Conservation (phyloP, 2,113 vertebrate genomes). For the Dinomys branickii region DNA sequence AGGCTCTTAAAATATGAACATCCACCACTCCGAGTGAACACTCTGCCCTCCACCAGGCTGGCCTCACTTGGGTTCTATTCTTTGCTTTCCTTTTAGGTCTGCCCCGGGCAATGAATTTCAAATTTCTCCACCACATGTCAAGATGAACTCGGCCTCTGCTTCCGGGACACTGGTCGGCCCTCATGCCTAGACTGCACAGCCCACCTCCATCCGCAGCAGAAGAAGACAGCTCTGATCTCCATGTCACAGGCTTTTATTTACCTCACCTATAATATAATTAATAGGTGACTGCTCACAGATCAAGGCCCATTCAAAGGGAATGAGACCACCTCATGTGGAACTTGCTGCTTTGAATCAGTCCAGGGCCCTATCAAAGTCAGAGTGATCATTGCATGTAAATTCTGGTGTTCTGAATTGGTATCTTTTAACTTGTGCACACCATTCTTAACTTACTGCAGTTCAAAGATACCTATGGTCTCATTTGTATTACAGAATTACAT, state of each 20-base stretch:
- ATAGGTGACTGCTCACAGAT: constrained; percentile 88
- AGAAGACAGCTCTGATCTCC: constrained; percentile 88
- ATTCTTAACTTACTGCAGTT: constrained; percentile 85
- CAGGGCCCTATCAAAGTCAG: constrained; percentile 88
- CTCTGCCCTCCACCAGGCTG: accelerated
- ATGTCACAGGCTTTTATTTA: constrained; percentile 88
- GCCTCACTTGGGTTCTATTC: accelerated
- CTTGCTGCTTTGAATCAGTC: constrained; percentile 87
- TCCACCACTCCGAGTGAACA: no score
- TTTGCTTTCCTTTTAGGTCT: constrained; percentile 43
- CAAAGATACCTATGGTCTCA: constrained; percentile 85
- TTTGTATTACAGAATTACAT: constrained; percentile 86
- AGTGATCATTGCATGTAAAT: constrained; percentile 90
- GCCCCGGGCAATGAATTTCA: constrained; percentile 72
- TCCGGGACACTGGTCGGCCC: constrained; percentile 77
- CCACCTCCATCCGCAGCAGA: constrained; percentile 85
- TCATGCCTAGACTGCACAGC: constrained; percentile 83
- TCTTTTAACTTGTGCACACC: constrained; percentile 87
- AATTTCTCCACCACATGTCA: constrained; percentile 83
- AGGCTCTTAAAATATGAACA: neutral
- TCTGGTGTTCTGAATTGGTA: constrained; percentile 85
- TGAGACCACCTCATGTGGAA: constrained; percentile 84
- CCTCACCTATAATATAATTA: constrained; percentile 90
- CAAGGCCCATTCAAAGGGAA: constrained; percentile 89
- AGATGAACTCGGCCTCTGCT: constrained; percentile 80